Evolutionary conservation across 2,113 vertebrate species (phyloP), one percentile per base, ranked within the genome.

Genomic region (Myrmophylax atrothorax): DNA sequence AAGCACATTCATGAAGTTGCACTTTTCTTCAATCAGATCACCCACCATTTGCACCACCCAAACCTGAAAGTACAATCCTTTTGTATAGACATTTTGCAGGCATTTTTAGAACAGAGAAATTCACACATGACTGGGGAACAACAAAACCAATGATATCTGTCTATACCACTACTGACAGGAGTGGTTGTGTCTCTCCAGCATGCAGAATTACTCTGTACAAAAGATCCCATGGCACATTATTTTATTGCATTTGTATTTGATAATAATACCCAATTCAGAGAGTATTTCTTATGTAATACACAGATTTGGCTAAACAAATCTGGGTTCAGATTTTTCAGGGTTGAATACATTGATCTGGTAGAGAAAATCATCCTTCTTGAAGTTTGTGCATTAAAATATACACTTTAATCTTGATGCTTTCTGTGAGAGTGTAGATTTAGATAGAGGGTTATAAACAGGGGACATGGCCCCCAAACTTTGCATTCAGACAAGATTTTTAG

Each of bases 401-500:
- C 5, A 19, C 11, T 75, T 95, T 10, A 47, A 40, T 56, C 20
- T 67, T 70, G 12, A 86, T 53, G 31, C 3, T 33, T 84, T 78
- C 31, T 2, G 0, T 38, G 28, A 87, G 13, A 74, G 20, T 1
- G 1, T 31, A 29, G 25, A 66, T 44, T 66, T 79, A 84, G 82
- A 82, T 1, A 58, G 10, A 33, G 7, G 7, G 6, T 38, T 87
- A 47, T 33, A 40, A 96, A 85, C 1, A 42, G 58, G 4, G 6
- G n/a, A 69, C n/a, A 90, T 55, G 28, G 33, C 77, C 11, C 8
- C 15, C 4, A 5, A 56, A 28, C 8, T 79, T 78, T 9, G 56
- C 0, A 0, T 58, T 58, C 29, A 47, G 59, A 40, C 0, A 2
- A 59, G 53, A 59, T 33, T 85, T 79, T 73, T 23, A 44, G 44